Evolutionary conservation across 2,113 vertebrate species (phyloP).

Genomic region (Junco hyemalis): DNA sequence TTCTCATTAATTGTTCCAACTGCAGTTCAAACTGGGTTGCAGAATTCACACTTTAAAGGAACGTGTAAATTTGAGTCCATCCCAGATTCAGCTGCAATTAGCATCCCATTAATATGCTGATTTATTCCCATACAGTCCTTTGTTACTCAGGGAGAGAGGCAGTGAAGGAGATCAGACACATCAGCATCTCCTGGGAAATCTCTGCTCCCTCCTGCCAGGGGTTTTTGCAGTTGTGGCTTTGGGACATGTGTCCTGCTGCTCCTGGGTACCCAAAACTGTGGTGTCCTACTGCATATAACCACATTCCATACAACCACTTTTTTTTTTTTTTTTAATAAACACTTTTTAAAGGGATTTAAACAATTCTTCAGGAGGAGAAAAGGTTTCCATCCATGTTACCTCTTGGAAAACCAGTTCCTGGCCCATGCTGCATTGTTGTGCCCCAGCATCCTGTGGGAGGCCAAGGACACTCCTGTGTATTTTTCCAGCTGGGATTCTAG

Average conservation of each 20-base stretch:
- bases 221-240: neutral
- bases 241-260: neutral
- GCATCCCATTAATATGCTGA: neutral
- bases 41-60: neutral
- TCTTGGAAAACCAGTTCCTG: neutral
- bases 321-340: no score
- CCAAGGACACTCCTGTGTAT: neutral
- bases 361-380: neutral
- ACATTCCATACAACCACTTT: neutral
- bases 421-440: neutral
- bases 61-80: neutral
- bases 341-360: neutral
- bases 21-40: neutral
- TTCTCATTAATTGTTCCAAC: neutral
- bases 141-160: neutral
- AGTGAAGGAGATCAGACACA: neutral
- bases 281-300: neutral
- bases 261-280: accelerated
- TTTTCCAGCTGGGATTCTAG: neutral
- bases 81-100: neutral
- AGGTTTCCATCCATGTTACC: neutral
- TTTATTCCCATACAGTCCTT: neutral
- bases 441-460: neutral
- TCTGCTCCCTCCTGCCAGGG: neutral
- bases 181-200: neutral